phyloP scores from a whole-genome alignment of 1,140 invertebrate species.

The Chelonus insularis region DNA sequence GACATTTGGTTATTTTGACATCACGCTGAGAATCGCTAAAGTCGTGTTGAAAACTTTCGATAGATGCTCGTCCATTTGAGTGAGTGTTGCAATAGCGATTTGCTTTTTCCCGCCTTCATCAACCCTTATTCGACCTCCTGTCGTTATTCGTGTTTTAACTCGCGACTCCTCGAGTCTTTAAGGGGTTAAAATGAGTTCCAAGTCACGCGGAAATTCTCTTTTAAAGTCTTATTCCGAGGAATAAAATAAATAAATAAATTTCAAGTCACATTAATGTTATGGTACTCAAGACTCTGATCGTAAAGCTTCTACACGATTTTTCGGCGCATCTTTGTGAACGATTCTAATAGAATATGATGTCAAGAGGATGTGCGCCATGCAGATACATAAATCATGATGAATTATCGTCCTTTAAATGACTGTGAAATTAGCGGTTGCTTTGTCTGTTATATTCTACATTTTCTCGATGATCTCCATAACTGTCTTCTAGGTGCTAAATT shows the following conservation, averaged over 20 bases:
- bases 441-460: constrained; percentile 27
- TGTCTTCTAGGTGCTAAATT: constrained; percentile 60
- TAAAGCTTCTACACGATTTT: constrained; percentile 20
- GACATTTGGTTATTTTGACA: constrained; percentile 40
- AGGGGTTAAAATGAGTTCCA: too few relatives aligned
- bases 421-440: constrained; percentile 61
- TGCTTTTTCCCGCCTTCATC: constrained; percentile 11
- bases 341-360: constrained; percentile 58
- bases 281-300: constrained; percentile 12
- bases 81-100: background rate
- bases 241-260: too few relatives aligned
- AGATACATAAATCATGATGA: constrained; percentile 55
- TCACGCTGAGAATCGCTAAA: constrained; percentile 30
- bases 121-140: constrained; percentile 7
- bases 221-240: too few relatives aligned
- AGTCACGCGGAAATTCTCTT: too few relatives aligned
- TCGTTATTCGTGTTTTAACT: background rate
- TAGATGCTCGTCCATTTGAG: background rate
- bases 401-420: constrained; percentile 58
- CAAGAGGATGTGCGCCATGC: constrained; percentile 32
- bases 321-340: constrained; percentile 24
- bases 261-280: too few relatives aligned
- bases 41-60: background rate
- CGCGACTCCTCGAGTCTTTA: too few relatives aligned
- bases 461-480: constrained; percentile 52